Conservation (phyloP, 2,888 invertebrate species). For the Polietes domitor region DNA sequence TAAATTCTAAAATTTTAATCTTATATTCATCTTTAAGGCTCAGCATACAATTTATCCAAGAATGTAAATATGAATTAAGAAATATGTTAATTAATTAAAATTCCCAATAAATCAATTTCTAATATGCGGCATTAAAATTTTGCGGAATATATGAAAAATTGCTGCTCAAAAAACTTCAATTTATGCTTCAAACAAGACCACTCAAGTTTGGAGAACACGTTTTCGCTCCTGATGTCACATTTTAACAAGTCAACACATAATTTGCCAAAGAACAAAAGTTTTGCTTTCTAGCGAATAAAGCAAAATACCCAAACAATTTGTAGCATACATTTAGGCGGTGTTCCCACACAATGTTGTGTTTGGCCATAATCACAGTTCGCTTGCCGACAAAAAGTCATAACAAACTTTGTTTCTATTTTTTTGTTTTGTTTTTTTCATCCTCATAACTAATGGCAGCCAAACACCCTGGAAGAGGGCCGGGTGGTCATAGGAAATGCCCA, state of each 20-base stretch:
- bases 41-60: too few relatives aligned
- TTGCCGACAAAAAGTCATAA: not conserved
- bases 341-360: not conserved
- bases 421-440: not conserved
- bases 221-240: not conserved
- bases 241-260: conserved; percentile 1
- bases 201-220: too few relatives aligned
- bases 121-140: too few relatives aligned
- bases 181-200: too few relatives aligned
- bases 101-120: too few relatives aligned
- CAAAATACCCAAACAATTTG: not conserved
- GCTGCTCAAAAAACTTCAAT: too few relatives aligned
- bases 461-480: not conserved
- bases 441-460: not conserved
- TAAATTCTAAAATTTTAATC: too few relatives aligned
- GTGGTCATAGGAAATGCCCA: not conserved
- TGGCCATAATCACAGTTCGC: not conserved
- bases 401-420: too few relatives aligned
- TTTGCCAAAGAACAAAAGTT: not conserved
- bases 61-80: too few relatives aligned
- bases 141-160: too few relatives aligned
- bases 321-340: not conserved
- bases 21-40: too few relatives aligned
- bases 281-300: not conserved
- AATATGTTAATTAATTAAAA: too few relatives aligned